phyloP scores from a whole-genome alignment of 2,113 vertebrate species.

The Heliornis fulica region DNA sequence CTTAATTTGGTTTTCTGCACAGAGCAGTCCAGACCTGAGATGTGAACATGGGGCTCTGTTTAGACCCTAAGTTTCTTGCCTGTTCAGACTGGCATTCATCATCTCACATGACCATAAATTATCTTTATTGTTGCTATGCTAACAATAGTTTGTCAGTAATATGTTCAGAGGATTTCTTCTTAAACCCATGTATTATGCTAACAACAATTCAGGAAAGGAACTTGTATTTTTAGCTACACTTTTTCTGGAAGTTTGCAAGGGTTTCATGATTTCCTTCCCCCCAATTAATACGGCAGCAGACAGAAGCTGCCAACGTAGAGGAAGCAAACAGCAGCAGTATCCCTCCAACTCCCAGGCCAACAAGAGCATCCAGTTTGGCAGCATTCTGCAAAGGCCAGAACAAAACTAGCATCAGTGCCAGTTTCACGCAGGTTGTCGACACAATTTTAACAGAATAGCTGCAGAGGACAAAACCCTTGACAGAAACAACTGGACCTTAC shows the following conservation, averaged over 20 bases:
- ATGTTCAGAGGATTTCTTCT: not conserved
- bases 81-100: not conserved
- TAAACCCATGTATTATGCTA: not conserved
- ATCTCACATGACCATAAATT: not conserved
- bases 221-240: not conserved
- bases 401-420: not conserved
- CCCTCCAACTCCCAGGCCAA: not conserved
- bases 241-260: not conserved
- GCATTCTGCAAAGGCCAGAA: not conserved
- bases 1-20: not conserved
- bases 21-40: not conserved
- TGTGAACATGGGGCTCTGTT: not conserved
- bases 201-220: not conserved
- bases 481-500: not conserved
- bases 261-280: slow-evolving; percentile 28
- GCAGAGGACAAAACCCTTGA: not conserved
- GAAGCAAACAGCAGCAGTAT: not conserved
- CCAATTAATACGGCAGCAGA: not conserved
- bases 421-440: not conserved
- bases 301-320: not conserved
- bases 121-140: not conserved
- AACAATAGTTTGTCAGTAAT: not conserved
- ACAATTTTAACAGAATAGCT: not conserved
- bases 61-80: not conserved
- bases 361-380: not conserved